A percentile compares a stretch with the other conserved stretches of the same genome.
phyloP scores from a whole-genome alignment of 2,888 invertebrate genomes.

The Ernsta delagoae region DNA sequence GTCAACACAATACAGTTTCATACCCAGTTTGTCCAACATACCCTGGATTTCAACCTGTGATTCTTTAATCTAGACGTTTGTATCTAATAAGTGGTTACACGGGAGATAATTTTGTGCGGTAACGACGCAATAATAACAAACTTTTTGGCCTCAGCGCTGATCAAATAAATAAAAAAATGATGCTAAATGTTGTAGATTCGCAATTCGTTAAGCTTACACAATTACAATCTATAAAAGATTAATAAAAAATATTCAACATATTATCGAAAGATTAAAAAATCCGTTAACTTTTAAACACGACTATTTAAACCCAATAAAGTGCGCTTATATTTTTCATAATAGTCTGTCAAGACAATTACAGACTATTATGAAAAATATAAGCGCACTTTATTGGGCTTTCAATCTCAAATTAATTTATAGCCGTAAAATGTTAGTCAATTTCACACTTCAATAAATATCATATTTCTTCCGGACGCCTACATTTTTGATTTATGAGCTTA shows the following conservation, averaged over 20 bases:
- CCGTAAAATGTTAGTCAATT: constrained; percentile 2
- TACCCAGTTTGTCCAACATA: constrained; percentile 30
- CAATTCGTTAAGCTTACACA: too few relatives aligned
- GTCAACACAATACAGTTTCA: constrained; percentile 35
- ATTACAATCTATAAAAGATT: too few relatives aligned
- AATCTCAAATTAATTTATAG: background rate
- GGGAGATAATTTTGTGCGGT: background rate
- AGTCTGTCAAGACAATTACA: too few relatives aligned
- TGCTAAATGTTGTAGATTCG: too few relatives aligned
- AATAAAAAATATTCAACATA: too few relatives aligned
- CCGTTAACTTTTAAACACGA: too few relatives aligned
- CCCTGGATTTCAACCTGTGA: constrained; percentile 35
- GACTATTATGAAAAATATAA: background rate
- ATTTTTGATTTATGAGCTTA: background rate
- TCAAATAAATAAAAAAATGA: too few relatives aligned
- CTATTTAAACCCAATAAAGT: background rate
- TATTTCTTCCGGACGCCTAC: background rate
- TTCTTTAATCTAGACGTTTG: constrained; percentile 37
- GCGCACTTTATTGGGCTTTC: background rate
- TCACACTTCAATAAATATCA: constrained; percentile 12
- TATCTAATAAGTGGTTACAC: constrained; percentile 21
- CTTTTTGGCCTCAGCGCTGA: too few relatives aligned
- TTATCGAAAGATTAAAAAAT: too few relatives aligned
- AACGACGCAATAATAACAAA: background rate
- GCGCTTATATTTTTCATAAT: too few relatives aligned